Percentiles rank a stretch among this genome's conserved stretches.
Conservation (phyloP, 2,113 vertebrate genomes). For the Petaurus breviceps region DNA sequence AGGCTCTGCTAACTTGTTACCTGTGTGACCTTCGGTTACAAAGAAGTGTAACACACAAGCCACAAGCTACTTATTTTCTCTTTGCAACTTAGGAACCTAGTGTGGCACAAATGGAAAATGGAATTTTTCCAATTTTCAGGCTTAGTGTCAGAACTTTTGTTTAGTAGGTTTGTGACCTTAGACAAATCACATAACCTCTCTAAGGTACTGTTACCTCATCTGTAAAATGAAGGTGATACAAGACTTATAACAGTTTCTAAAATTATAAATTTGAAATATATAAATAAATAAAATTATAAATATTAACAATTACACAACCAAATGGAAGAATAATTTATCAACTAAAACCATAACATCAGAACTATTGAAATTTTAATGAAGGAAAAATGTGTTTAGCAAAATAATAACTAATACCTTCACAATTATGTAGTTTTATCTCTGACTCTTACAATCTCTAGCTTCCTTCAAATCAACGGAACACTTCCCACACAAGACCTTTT, state of each 20-base stretch:
- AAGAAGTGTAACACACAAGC: background rate
- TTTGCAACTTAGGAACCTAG: background rate
- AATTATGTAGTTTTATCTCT: background rate
- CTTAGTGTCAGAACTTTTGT: too few species aligned
- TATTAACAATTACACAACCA: background rate
- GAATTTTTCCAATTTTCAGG: background rate
- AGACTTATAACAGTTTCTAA: background rate
- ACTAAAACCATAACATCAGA: background rate
- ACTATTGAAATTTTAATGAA: background rate
- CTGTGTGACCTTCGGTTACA: background rate
- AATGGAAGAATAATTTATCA: background rate
- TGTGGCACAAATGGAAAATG: background rate
- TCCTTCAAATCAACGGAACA: background rate
- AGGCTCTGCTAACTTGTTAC: background rate
- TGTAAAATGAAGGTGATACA: slow-evolving; percentile 12
- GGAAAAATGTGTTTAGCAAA: background rate
- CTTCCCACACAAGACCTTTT: background rate
- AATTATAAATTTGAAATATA: background rate
- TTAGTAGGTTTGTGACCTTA: background rate
- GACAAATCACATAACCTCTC: slow-evolving; percentile 2
- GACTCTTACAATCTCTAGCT: background rate
- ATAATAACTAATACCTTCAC: background rate
- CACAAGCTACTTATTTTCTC: background rate
- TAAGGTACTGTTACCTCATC: background rate
- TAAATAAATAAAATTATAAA: too few species aligned